Base-by-base conservation (phyloP, 2,797 vertebrate genomes). In the Myripristis jacobus region DNA sequence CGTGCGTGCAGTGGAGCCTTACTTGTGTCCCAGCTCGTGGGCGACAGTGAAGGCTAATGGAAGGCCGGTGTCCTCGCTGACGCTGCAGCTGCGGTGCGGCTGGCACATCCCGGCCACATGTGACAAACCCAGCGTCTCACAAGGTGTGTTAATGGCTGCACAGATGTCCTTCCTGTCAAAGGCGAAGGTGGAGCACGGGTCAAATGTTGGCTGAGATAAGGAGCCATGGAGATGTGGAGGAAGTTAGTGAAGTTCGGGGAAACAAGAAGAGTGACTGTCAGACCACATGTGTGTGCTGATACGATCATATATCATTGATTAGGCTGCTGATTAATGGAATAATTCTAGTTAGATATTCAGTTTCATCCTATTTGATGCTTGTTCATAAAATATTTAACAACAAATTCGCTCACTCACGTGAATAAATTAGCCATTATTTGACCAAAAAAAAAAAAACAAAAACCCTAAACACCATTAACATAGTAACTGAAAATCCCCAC, bases 21-120 rank as follows among this genome's bases (percentile, higher is more conserved):
- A 99, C 98, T 98, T 99, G 95, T 99, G 98, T 70, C 98, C 98
- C 0, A 99, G 94, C 85, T 99, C 97, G 0, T 99, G 98, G 18
- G 98, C 96, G 19, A 99, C 93, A 0, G 98, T 99, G 94, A 98
- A 98, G 61, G 98, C 97, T 76, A 98, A 60, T 0, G 98, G 96
- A 53, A 99, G 94, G 1, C 98, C 98, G 0, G 97, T 97, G 92
- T 99, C 98, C 87, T 99, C 98, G 0, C 92, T 99, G 73, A 99
- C 94, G 84, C 95, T 99, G 91, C 98, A 99, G 87, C 98, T 98
- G 62, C 96, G 93, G 79, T 96, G 96, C 0, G 96, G 93, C 65
- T 99, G 98, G 84, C 98, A 99, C 94, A 99, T 98, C 54, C 97
- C 98, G 0, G 96, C 95, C 83, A 99, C 96, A 0, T 99, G 96